phyloP scores from a whole-genome alignment of 2,888 invertebrate species.

The Chorisops tibialis region DNA sequence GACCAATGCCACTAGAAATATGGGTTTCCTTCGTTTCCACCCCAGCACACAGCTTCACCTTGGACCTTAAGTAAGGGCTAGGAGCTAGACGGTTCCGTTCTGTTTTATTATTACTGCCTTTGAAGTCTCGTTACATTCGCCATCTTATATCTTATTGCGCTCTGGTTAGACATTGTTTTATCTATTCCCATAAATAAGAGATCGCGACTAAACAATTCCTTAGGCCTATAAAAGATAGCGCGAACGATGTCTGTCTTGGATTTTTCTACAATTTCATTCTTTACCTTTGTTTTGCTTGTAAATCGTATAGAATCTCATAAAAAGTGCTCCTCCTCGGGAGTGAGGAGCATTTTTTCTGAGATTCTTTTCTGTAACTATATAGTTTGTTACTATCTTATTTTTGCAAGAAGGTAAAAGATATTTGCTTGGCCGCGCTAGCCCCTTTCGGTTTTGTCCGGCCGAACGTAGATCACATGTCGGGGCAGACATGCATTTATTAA shows the following conservation, averaged over 20 bases:
- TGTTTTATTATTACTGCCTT: background rate
- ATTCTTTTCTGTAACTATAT: too few relatives aligned
- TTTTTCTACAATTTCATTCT: too few relatives aligned
- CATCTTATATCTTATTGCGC: slow-evolving; percentile 16
- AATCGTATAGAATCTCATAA: too few relatives aligned
- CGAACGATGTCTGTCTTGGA: slow-evolving; percentile 24
- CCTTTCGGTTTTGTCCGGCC: slow-evolving; percentile 5
- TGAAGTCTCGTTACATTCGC: slow-evolving; percentile 1
- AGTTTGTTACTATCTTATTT: background rate
- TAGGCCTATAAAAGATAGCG: slow-evolving; percentile 25
- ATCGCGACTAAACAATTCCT: slow-evolving; percentile 26
- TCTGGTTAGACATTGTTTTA: slow-evolving; percentile 31
- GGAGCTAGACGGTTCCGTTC: background rate
- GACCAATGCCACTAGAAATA: background rate
- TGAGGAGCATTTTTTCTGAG: too few relatives aligned
- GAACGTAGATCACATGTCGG: slow-evolving; percentile 15
- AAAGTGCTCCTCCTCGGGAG: too few relatives aligned
- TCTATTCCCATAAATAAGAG: slow-evolving; percentile 32
- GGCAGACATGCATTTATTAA: slow-evolving; percentile 31
- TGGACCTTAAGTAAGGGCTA: slow-evolving; percentile 16
- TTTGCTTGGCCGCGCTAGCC: background rate
- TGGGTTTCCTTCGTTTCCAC: background rate
- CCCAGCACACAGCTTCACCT: background rate
- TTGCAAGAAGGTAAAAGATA: slow-evolving; percentile 1
- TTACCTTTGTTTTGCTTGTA: too few relatives aligned